Base-by-base conservation (phyloP, 2,888 invertebrate genomes). In the Agrochola litura region DNA sequence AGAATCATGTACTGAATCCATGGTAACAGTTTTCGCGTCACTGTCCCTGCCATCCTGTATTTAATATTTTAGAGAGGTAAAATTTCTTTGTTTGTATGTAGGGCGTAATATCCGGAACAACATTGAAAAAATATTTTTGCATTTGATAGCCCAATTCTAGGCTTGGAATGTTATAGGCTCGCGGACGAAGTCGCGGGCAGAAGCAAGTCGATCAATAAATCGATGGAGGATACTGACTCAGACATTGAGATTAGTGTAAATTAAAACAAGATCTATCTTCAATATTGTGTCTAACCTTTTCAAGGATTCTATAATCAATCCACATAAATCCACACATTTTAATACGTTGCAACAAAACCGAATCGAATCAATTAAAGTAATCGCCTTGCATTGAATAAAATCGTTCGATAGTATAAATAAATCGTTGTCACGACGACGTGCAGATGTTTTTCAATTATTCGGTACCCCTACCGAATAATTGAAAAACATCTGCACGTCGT, bases 381-480 rank as follows among this genome's bases (percentile, higher is more conserved):
- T 68, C 58, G 37, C 58, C 41, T 65, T n/a, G 43, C 22, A 69
- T 72, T 75, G 16, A 69, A 61, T 58, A 52, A 46, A 65, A 82
- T 74, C 77, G 69, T 81, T 79, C n/a, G 22, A 83, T 64, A 41
- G 68, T 78, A 67, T 58, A 63, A 22, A 46, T 66, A 60, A 82
- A 86, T 75, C 64, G 61, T 60, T 81, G 73, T 63, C n/a, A 69
- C 81, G 78, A 76, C 75, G 54, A 77, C 66, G 60, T 9, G 16
- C 66, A 64, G 68, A 76, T 81, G 67, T 79, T 84, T 79, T 63
- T 37, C 52, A 75, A 79, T 79, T 54, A 73, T 3, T 69, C 14
- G 30, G 49, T 58, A 75, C n/a, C n/a, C n/a, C n/a, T n/a, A 41
- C 30, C 2, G 30, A 30, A 30, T 30, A 30, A 30, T 30, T 30